Base-by-base conservation (phyloP, 2,113 vertebrate genomes). In the Cyprinodon variegatus region DNA sequence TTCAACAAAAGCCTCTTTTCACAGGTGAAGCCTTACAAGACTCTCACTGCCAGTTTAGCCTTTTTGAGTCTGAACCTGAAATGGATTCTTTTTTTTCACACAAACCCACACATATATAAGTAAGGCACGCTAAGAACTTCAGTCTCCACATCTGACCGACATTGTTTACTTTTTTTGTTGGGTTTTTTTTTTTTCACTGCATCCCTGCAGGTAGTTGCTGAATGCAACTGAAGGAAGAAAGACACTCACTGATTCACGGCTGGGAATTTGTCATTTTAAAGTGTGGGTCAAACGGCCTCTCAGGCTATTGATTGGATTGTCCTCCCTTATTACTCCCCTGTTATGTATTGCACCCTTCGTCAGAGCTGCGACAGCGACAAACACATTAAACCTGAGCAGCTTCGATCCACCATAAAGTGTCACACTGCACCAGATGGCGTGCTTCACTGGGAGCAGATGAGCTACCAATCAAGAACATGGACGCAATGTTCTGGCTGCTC, bases 281-380 rank as follows among this genome's bases (percentile, higher is more conserved):
- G 75, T 57, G 41, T n/a, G 73, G 91, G 90, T 90, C 90, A 92
- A 91, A 74, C 68, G 72, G 73, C 68, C 81, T 87, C 86, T 90
- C 84, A 71, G 76, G 82, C 83, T 91, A 92, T 93, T 88, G 91
- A 93, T 92, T 86, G 83, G 82, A 82, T 88, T 92, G 91, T 92
- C 93, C 84, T 77, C 83, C 81, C 83, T 82, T 76, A 90, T 91
- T 92, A 87, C 90, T 76, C 79, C 86, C 41, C 65, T 62, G 86
- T 91, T 90, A 91, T 88, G 89, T 91, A 92, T 87, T 79, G 89
- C 89, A 41, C 86, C 79, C 86, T 92, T 83, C 80, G 83, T 91
- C 93, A 91, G 85, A 70, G 81, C 78, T 10, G 79, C 77, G 88
- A 90, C 91, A 90, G 91, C 85, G 77, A 48, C 89, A 88, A 90